Percentiles rank a stretch among this genome's conserved stretches.
phyloP scores from a whole-genome alignment of 2,113 vertebrate genomes.

The Cavia porcellus region DNA sequence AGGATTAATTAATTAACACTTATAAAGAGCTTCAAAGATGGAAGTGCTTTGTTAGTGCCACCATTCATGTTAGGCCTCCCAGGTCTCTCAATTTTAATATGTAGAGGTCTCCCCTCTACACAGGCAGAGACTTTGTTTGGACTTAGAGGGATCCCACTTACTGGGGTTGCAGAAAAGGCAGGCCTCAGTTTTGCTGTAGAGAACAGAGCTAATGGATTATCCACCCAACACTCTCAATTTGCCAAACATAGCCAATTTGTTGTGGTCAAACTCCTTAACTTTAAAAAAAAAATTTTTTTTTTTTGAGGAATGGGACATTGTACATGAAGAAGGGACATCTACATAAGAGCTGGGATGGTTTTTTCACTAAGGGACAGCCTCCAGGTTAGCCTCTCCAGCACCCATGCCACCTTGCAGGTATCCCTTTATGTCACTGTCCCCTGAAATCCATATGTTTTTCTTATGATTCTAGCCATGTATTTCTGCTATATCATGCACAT shows the following conservation, averaged over 20 bases:
- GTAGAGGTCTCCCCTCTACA: not conserved
- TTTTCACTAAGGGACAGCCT: not conserved
- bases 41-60: constrained; percentile 51
- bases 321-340: not conserved
- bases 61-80: not conserved
- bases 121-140: constrained; percentile 6
- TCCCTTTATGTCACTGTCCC: not conserved
- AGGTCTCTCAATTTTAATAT: constrained; percentile 30
- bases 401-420: not conserved
- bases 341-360: not conserved
- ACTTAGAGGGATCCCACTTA: not conserved
- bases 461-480: not conserved
- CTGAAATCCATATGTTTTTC: not conserved
- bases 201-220: not conserved
- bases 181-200: not conserved
- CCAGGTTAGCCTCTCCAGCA: not conserved
- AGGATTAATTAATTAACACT: constrained; percentile 74
- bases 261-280: not conserved
- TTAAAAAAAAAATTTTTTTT: not conserved
- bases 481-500: not conserved
- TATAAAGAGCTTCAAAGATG: constrained; percentile 75
- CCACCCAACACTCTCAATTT: not conserved
- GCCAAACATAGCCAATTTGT: not conserved
- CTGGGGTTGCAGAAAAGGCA: constrained; percentile 25
- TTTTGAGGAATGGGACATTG: not conserved